Evolutionary conservation across 1,140 invertebrate genomes (phyloP), one percentile per base, ranked within the genome.

Genomic region (Dreissena polymorpha): DNA sequence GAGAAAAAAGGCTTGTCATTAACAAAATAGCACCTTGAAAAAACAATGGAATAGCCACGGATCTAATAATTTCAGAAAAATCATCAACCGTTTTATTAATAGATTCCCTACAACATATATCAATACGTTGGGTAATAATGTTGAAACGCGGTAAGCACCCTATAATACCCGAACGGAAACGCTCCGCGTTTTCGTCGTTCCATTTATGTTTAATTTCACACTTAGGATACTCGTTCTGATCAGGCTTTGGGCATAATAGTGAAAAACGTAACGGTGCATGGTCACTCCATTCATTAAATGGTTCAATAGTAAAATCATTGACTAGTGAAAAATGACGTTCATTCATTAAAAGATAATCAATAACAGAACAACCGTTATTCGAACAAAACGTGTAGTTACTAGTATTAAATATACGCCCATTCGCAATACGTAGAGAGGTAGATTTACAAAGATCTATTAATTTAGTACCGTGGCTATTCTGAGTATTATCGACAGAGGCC

Each of bases 391-490:
- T 73, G 49, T 73, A 73, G 14, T 12, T 73, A 12, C n/a, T 25
- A 18, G n/a, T 27, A 10, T 50, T 25, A 55, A 23, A 53, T 39
- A 71, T 27, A 27, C 71, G 53, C 0, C 50, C 71, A 27, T 73
- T 73, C 10, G 53, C 71, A 73, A 73, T 73, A 16, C 71, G 49
- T 21, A 73, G 18, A 5, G 25, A 23, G 5, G 49, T 55, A 23
- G 71, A 29, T 73, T 73, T 73, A 55, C 71, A 73, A 53, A 73
- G 50, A 57, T 55, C 71, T 21, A 73, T 50, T 8, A 73, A 8
- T 57, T 73, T 73, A 10, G 53, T 23, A 29, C 71, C 53, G 49
- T 29, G 23, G 13, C 49, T 73, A 27, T 73, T 55, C n/a, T 10
- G 10, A 25, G 6, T 7, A 29, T 60, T 73, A 73, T 73, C 50